Conservation (phyloP, 2,113 vertebrate species). For the Steatornis caripensis region DNA sequence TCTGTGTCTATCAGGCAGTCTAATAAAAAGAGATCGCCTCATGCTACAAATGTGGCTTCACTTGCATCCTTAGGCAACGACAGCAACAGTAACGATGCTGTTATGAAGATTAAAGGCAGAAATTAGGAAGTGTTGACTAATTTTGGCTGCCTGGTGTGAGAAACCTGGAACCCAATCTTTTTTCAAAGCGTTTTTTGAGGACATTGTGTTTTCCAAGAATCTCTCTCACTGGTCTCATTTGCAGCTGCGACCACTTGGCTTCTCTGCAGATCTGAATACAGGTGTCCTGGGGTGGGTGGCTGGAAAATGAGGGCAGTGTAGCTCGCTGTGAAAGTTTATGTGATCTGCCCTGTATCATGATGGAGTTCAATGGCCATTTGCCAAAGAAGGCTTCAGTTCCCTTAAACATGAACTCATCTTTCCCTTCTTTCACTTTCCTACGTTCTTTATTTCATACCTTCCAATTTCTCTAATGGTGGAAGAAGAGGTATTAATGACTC, state of each 20-base stretch:
- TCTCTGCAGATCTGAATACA: not conserved
- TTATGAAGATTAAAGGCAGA: not conserved
- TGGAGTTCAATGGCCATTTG: not conserved
- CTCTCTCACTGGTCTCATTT: not conserved
- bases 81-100: not conserved
- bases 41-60: not conserved
- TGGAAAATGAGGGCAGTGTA: not conserved
- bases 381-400: not conserved
- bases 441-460: not conserved
- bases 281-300: not conserved
- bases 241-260: not conserved
- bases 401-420: not conserved
- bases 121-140: not conserved
- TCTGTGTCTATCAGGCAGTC: not conserved
- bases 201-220: not conserved
- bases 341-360: not conserved
- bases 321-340: not conserved
- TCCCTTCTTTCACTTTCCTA: not conserved
- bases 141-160: not conserved
- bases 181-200: not conserved
- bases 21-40: not conserved
- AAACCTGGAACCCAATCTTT: not conserved
- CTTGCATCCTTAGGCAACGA: not conserved
- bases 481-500: not conserved
- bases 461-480: not conserved